Percentiles rank a stretch among this genome's conserved stretches.
Evolutionary conservation across 2,888 invertebrate species (phyloP).

Genomic region (Phragmatobia fuliginosa): DNA sequence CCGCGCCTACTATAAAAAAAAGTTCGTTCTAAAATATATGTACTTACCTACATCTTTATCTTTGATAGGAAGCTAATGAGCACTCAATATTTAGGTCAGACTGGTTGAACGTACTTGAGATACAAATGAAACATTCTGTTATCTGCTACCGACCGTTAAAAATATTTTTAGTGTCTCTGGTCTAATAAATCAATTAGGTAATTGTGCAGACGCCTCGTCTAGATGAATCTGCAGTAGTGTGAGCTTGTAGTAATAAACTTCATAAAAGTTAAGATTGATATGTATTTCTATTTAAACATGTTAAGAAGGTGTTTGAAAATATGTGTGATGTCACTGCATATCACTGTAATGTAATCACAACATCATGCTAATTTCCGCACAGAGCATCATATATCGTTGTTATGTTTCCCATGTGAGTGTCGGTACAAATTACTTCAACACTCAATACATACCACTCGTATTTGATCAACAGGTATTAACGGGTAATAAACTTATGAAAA

Average conservation of each 20-base stretch:
- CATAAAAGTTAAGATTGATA: slow-evolving; percentile 17
- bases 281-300: not conserved
- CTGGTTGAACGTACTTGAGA: slow-evolving; percentile 73
- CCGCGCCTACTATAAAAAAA: slow-evolving; percentile 16
- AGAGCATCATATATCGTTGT: not conserved
- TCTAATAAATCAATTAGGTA: slow-evolving; percentile 47
- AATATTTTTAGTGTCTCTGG: slow-evolving; percentile 38
- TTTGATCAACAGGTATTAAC: too few species aligned
- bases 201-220: slow-evolving; percentile 39
- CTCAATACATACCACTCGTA: not conserved
- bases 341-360: not conserved
- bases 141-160: slow-evolving; percentile 39
- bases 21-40: slow-evolving; percentile 53
- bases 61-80: slow-evolving; percentile 65
- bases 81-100: slow-evolving; percentile 69
- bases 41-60: slow-evolving; percentile 38
- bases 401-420: not conserved
- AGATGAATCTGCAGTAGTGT: slow-evolving; percentile 9
- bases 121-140: slow-evolving; percentile 58
- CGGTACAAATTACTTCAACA: not conserved
- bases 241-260: slow-evolving; percentile 8
- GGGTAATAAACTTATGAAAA: not conserved
- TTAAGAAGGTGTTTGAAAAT: not conserved
- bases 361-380: not conserved
- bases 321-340: not conserved